Evolutionary conservation across 2,113 vertebrate genomes (phyloP).

Genomic region (Charina bottae): DNA sequence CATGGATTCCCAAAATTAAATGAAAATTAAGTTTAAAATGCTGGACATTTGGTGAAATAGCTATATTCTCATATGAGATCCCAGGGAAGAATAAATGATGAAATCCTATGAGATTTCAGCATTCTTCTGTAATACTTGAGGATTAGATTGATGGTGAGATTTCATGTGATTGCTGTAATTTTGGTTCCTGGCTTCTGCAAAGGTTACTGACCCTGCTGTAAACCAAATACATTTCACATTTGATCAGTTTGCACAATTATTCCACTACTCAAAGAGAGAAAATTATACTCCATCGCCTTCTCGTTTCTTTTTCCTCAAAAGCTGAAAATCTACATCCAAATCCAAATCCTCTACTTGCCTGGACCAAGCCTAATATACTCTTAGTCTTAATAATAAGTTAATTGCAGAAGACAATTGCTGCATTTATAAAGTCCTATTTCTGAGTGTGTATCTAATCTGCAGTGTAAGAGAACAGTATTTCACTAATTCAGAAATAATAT

Average conservation of each 20-base stretch:
- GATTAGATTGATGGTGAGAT: not conserved
- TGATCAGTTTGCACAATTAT: not conserved
- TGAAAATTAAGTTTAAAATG: not conserved
- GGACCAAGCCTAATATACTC: not conserved
- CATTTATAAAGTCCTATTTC: not conserved
- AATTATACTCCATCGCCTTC: not conserved
- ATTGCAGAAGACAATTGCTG: not conserved
- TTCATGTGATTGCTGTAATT: not conserved
- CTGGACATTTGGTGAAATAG: not conserved
- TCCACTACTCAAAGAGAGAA: not conserved
- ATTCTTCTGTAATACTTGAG: not conserved
- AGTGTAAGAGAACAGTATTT: constrained; percentile 9
- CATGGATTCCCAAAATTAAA: not conserved
- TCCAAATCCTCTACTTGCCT: not conserved
- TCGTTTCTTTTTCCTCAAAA: not conserved
- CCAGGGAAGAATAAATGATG: too few species aligned
- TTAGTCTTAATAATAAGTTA: not conserved
- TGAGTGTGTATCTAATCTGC: not conserved
- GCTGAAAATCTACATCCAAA: not conserved
- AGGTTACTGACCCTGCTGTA: not conserved
- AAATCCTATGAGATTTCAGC: too few species aligned
- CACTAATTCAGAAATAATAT: constrained; percentile 4
- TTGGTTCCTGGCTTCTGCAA: not conserved
- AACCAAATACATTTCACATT: not conserved
- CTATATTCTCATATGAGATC: too few species aligned